These are phyloP conservation scores for Bos indicus DNA, from an alignment of 2,113 vertebrate genomes.

Conservation along the genomic window DNA sequence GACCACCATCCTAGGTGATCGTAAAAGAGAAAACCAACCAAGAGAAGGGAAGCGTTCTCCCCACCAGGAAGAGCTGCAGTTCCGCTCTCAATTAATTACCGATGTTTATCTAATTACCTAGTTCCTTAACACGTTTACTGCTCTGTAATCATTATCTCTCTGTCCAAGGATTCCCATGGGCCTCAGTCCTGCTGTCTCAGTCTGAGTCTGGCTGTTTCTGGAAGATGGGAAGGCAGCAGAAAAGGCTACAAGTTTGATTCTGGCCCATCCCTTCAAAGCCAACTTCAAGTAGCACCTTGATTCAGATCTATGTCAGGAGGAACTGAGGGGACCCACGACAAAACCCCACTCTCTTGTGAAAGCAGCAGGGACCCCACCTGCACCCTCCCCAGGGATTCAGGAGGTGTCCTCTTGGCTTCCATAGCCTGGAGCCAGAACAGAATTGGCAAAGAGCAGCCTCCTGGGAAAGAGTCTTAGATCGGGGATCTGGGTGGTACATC, in stretches of 20 bases:
- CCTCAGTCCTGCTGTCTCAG: not conserved
- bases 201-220: not conserved
- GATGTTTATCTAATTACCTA: not conserved
- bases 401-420: not conserved
- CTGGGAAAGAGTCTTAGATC: not conserved
- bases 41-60: not conserved
- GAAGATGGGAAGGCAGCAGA: rapidly evolving
- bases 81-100: not conserved
- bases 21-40: not conserved
- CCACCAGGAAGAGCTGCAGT: not conserved
- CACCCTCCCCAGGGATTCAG: not conserved
- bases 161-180: not conserved
- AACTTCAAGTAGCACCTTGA: not conserved
- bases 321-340: not conserved
- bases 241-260: not conserved
- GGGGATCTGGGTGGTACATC: not conserved
- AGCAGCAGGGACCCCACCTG: rapidly evolving
- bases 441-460: not conserved
- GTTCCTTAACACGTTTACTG: not conserved
- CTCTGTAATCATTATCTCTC: not conserved
- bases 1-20: not conserved
- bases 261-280: not conserved
- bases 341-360: not conserved
- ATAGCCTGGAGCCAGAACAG: not conserved
- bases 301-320: not conserved